A percentile compares a stretch with the other conserved stretches of the same genome.
Conservation (phyloP, 1,140 invertebrate genomes). For the Schlechtendalia chinensis region DNA sequence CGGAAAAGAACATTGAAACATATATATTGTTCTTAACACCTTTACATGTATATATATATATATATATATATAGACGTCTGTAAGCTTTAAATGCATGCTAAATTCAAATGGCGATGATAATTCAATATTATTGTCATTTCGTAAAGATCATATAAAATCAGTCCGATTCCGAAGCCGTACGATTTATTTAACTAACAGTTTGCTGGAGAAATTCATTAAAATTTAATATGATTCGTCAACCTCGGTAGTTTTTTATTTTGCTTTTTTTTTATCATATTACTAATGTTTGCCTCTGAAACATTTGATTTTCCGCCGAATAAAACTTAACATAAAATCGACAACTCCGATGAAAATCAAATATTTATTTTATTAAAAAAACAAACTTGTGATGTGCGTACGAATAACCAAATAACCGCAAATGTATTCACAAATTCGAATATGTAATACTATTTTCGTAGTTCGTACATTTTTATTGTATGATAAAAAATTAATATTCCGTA, state of each 20-base stretch:
- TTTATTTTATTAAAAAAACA: constrained; percentile 7
- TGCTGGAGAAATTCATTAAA: not conserved
- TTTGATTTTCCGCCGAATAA: not conserved
- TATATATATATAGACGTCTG: not conserved
- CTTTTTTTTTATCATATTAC: not conserved
- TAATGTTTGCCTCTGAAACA: not conserved
- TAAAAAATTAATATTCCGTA: constrained; percentile 2
- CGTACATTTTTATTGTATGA: not conserved
- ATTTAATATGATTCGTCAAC: not conserved
- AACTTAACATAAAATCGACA: not conserved
- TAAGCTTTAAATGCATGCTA: not conserved
- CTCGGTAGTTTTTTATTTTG: not conserved
- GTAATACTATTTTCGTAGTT: not conserved
- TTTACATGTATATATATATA: not conserved
- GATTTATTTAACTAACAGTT: not conserved
- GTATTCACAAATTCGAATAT: not conserved
- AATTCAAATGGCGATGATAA: not conserved
- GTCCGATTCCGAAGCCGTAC: not conserved
- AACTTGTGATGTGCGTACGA: not conserved
- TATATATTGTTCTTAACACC: not conserved
- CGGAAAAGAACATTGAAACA: not conserved
- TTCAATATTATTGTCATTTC: not conserved
- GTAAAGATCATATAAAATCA: not conserved
- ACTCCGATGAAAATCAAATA: not conserved
- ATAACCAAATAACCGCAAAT: not conserved